Evolutionary conservation across 2,113 vertebrate species (phyloP).

Genomic region (Callaeas wilsoni): DNA sequence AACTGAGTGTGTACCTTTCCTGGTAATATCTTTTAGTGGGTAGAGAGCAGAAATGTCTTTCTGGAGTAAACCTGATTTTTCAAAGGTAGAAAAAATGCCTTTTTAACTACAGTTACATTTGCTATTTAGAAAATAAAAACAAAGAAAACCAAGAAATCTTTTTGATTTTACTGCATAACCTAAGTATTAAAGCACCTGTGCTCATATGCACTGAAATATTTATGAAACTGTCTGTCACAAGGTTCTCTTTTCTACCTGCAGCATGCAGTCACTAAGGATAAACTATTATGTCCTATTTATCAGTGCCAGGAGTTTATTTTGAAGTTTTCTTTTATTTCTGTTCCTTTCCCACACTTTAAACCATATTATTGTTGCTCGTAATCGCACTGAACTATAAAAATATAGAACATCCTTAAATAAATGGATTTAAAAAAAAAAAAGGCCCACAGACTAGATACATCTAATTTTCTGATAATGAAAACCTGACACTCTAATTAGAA

Average conservation of each 20-base stretch:
- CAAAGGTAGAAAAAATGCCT: background rate
- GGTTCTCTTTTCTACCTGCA: background rate
- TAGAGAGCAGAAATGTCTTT: background rate
- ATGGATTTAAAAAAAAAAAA: background rate
- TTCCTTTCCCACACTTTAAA: background rate
- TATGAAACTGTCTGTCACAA: background rate
- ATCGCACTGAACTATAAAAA: background rate
- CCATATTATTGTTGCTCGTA: background rate
- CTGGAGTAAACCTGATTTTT: background rate
- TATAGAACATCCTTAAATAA: background rate
- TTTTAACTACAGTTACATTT: background rate
- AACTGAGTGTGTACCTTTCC: background rate
- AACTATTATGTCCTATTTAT: background rate
- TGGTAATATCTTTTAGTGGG: background rate
- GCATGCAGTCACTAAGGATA: background rate
- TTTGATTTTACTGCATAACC: background rate
- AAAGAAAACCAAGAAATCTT: background rate
- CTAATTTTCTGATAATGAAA: slow-evolving; percentile 6
- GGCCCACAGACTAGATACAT: background rate
- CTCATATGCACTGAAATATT: background rate
- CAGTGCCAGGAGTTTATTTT: background rate
- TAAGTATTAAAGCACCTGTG: background rate
- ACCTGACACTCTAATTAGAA: background rate
- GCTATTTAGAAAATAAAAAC: background rate
- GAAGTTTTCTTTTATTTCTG: background rate